A percentile compares a stretch with the other conserved stretches of the same genome.
Conservation (phyloP, 2,113 vertebrate species). For the Ceratotherium simum region DNA sequence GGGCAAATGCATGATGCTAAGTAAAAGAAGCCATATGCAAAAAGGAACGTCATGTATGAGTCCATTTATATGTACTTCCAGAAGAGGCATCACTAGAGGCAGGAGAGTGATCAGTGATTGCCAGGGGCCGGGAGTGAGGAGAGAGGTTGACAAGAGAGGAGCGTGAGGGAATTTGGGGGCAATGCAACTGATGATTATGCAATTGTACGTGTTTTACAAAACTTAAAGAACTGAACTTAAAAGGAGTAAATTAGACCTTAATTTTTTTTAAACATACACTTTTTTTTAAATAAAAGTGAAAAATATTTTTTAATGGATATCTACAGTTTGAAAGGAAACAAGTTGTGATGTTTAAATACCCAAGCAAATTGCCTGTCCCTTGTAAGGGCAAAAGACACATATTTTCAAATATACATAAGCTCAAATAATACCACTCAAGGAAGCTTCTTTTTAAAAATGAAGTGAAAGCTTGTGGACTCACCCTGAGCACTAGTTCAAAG, state of each 20-base stretch:
- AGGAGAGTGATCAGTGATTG: neutral
- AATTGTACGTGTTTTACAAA: neutral
- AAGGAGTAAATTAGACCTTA: neutral
- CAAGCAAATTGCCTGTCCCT: neutral
- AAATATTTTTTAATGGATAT: neutral
- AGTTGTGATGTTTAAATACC: neutral
- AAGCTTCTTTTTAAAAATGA: neutral
- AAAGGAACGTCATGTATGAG: neutral
- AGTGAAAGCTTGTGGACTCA: neutral
- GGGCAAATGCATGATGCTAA: neutral
- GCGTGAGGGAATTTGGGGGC: neutral
- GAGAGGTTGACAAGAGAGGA: neutral
- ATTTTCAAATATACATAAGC: neutral
- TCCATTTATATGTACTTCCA: neutral
- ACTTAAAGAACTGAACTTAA: neutral
- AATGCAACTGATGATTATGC: neutral
- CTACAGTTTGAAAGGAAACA: neutral
- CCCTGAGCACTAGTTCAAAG: neutral
- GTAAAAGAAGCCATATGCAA: neutral
- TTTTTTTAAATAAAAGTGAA: neutral
- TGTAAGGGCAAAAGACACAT: neutral
- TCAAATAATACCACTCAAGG: neutral
- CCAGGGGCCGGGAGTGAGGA: neutral
- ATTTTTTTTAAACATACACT: neutral
- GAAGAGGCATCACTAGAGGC: neutral